Evolutionary conservation across 2,797 vertebrate species (phyloP).

Genomic region (Betta splendens): DNA sequence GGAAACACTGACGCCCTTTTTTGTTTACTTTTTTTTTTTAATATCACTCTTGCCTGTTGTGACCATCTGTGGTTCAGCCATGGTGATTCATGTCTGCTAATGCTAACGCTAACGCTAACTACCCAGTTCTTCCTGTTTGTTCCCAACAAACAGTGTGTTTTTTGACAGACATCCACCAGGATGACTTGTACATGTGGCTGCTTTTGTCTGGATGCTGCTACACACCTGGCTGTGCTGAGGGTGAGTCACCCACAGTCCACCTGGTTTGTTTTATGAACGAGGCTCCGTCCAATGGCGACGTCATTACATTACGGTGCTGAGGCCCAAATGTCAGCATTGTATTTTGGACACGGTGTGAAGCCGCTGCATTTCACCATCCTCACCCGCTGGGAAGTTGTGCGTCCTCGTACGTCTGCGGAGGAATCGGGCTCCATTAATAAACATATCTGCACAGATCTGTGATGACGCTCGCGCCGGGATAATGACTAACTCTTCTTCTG

Average conservation of each 20-base stretch:
- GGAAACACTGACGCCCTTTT: background rate
- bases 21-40: no score
- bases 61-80: background rate
- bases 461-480: constrained; percentile 42
- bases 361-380: no score
- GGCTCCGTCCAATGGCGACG: no score
- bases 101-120: no score
- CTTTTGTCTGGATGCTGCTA: no score
- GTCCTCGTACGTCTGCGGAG: constrained; percentile 15
- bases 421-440: constrained; percentile 35
- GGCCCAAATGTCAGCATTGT: no score
- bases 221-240: constrained; percentile 45
- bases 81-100: background rate
- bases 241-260: constrained; percentile 55
- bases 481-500: constrained; percentile 57
- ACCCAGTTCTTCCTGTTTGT: background rate
- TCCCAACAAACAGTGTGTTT: background rate
- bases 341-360: no score
- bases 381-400: constrained; percentile 24
- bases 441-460: constrained; percentile 38
- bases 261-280: constrained; percentile 56
- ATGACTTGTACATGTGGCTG: background rate
- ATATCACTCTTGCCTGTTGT: background rate
- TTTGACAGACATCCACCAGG: background rate
- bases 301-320: no score